These are phyloP conservation scores for Lota lota DNA, from an alignment of 2,113 vertebrate species.

Conservation along the genomic window DNA sequence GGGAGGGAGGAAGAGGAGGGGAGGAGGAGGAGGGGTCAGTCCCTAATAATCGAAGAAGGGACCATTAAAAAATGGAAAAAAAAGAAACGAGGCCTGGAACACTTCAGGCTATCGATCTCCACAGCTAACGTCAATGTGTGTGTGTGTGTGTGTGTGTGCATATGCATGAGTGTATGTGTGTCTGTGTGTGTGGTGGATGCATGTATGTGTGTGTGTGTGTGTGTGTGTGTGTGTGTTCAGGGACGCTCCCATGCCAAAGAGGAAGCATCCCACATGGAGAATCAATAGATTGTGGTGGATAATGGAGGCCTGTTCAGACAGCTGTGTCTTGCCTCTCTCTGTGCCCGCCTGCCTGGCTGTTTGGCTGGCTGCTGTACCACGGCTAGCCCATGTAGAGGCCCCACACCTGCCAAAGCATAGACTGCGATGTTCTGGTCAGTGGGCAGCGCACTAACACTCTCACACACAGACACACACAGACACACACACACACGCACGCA, in stretches of 20 bases:
- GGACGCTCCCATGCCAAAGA: slow-evolving; percentile 84
- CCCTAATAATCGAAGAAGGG: slow-evolving; percentile 51
- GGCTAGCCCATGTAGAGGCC: slow-evolving; percentile 58
- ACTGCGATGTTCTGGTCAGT: slow-evolving; percentile 71
- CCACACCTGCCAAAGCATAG: slow-evolving; percentile 81
- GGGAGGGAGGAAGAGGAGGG: too few relatives aligned
- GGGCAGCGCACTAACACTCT: slow-evolving; percentile 69
- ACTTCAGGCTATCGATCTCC: slow-evolving; percentile 67
- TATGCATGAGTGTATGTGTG: slow-evolving; percentile 27
- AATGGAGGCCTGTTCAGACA: slow-evolving; percentile 88
- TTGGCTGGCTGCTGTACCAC: slow-evolving; percentile 40
- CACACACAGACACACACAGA: slow-evolving; percentile 12
- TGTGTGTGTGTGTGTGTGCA: slow-evolving; percentile 31
- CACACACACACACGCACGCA: slow-evolving; percentile 25
- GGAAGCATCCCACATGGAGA: slow-evolving; percentile 89
- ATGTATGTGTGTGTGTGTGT: slow-evolving; percentile 21
- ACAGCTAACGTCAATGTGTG: slow-evolving; percentile 28
- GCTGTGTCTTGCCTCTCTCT: slow-evolving; percentile 82
- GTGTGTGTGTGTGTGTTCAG: slow-evolving; percentile 50
- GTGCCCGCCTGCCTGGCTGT: slow-evolving; percentile 44
- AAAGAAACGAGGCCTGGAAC: slow-evolving; percentile 34
- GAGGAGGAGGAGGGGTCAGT: slow-evolving; percentile 15
- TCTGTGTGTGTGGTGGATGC: slow-evolving; percentile 17
- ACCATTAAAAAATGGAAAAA: slow-evolving; percentile 49
- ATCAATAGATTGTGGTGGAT: slow-evolving; percentile 87